A percentile compares a stretch with the other conserved stretches of the same genome.
These are phyloP conservation scores for Uria aalge DNA, from an alignment of 2,113 vertebrate species.

Conservation along the genomic window DNA sequence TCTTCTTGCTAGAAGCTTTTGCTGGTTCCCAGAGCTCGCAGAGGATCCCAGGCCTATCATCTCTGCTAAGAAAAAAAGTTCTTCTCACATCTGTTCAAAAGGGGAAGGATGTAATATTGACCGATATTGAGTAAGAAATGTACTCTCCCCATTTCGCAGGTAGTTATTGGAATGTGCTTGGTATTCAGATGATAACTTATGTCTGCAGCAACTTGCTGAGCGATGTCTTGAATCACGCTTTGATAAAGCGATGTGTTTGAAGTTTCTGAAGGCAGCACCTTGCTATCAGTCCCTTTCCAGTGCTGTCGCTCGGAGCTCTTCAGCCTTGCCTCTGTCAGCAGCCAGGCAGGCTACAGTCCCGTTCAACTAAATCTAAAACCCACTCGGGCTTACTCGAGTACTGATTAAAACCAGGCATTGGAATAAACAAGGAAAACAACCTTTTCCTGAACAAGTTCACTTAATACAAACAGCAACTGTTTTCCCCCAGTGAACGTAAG, in stretches of 20 bases:
- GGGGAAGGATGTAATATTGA: not conserved
- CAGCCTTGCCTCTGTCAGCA: not conserved
- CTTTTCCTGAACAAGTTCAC: not conserved
- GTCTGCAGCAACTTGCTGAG: constrained; percentile 28
- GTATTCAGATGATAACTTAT: not conserved
- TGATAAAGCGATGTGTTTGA: not conserved
- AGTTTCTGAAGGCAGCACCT: not conserved
- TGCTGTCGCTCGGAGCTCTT: not conserved
- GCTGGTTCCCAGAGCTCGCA: not conserved
- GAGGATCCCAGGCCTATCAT: not conserved
- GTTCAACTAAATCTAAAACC: not conserved
- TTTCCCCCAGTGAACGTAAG: not conserved
- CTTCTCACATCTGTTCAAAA: not conserved
- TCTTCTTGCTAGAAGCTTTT: not conserved
- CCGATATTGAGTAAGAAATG: not conserved
- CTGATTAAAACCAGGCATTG: not conserved
- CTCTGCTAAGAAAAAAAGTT: not conserved
- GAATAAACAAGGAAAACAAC: not conserved
- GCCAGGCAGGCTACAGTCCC: not conserved
- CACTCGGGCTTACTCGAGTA: not conserved
- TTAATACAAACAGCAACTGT: not conserved
- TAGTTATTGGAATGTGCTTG: constrained; percentile 28
- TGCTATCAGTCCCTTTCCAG: not conserved
- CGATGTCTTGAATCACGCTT: not conserved
- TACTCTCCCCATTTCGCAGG: not conserved